Conservation (phyloP, 2,797 vertebrate genomes). For the Argentina silus region DNA sequence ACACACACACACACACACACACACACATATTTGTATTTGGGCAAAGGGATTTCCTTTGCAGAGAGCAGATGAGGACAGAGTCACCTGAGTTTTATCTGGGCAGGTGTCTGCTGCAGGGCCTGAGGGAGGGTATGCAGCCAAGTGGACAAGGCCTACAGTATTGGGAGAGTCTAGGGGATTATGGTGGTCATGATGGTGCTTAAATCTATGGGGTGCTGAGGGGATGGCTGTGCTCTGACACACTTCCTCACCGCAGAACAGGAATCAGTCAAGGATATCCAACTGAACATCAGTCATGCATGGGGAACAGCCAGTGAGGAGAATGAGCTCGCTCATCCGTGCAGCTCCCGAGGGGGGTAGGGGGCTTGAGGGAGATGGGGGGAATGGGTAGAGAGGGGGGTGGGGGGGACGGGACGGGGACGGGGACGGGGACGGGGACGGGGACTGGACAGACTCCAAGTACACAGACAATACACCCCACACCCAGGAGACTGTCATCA, state of each 20-base stretch:
- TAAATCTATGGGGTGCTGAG: conserved; percentile 62
- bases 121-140: background rate
- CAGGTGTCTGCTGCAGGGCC: conserved; percentile 4
- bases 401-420: conserved; percentile 30
- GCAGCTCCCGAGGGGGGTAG: conserved; percentile 57
- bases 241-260: conserved; percentile 52
- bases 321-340: conserved; percentile 73
- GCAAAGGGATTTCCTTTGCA: background rate
- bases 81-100: background rate
- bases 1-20: background rate
- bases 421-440: conserved; percentile 41
- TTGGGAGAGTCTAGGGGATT: conserved; percentile 7
- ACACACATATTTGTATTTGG: background rate
- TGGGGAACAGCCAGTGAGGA: conserved; percentile 76
- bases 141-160: conserved; percentile 2
- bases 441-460: conserved; percentile 56
- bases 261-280: conserved; percentile 76
- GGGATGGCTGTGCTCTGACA: conserved; percentile 54
- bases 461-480: conserved; percentile 51
- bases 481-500: conserved; percentile 56
- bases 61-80: conserved; percentile 10
- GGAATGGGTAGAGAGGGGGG: conserved; percentile 33
- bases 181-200: conserved; percentile 14
- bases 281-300: conserved; percentile 79
- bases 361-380: conserved; percentile 38